Percentiles rank a stretch among this genome's conserved stretches.
Conservation (phyloP, 1,140 invertebrate species). For the Bathynomus jamesi region DNA sequence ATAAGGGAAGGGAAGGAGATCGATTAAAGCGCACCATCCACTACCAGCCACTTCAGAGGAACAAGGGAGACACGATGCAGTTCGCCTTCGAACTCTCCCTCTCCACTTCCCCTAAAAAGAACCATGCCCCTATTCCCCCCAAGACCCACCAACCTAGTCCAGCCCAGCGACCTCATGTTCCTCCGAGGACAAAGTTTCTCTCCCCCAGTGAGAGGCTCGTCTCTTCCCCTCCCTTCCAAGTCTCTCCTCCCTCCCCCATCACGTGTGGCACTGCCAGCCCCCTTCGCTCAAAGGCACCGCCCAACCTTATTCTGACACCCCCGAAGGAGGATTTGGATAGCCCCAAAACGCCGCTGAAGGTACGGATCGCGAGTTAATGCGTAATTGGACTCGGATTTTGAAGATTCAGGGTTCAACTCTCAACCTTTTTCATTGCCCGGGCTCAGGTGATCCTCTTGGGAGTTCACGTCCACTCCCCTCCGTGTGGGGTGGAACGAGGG, state of each 20-base stretch:
- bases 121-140: neutral
- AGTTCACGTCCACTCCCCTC: no score
- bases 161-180: conserved; percentile 30
- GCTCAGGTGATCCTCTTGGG: no score
- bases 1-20: conserved; percentile 38
- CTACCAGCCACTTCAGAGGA: conserved; percentile 47
- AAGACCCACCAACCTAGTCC: neutral
- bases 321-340: conserved; percentile 22
- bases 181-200: conserved; percentile 35
- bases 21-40: conserved; percentile 53
- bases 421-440: no score
- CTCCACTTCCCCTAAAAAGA: conserved; percentile 5
- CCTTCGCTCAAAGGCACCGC: neutral
- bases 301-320: conserved; percentile 19
- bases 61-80: conserved; percentile 46
- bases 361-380: neutral
- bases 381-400: no score
- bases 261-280: neutral
- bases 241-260: neutral
- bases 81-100: conserved; percentile 41
- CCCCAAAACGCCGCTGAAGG: conserved; percentile 31
- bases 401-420: no score
- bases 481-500: no score
- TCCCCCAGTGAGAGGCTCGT: conserved; percentile 30
- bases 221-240: neutral